Percentiles rank a stretch among this genome's conserved stretches.
These are phyloP conservation scores for Heteromurus nitidus DNA, from an alignment of 2,888 invertebrate species.

Conservation along the genomic window DNA sequence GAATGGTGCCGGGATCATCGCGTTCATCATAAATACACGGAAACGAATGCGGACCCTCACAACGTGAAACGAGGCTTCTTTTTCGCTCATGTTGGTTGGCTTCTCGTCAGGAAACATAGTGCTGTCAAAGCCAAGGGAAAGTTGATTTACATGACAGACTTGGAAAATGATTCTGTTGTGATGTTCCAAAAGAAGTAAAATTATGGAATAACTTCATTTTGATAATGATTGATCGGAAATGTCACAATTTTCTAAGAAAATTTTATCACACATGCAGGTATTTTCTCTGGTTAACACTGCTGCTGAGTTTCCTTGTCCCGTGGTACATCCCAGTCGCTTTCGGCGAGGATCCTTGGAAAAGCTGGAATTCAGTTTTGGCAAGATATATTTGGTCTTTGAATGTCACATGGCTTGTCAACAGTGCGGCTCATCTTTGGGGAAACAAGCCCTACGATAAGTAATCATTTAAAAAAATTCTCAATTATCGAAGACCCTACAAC, in stretches of 20 bases:
- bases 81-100: slow-evolving; percentile 97
- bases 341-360: slow-evolving; percentile 83
- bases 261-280: slow-evolving; percentile 77
- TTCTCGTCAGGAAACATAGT: slow-evolving; percentile 91
- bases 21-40: slow-evolving; percentile 92
- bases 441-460: slow-evolving; percentile 91
- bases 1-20: slow-evolving; percentile 81
- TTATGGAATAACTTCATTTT: not conserved
- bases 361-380: slow-evolving; percentile 87
- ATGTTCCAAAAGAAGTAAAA: slow-evolving; percentile 82
- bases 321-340: slow-evolving; percentile 86
- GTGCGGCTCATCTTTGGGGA: slow-evolving; percentile 80
- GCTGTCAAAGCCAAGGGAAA: slow-evolving; percentile 91
- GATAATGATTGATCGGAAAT: not conserved
- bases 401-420: slow-evolving; percentile 43
- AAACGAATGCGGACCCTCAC: slow-evolving; percentile 95
- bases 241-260: not conserved
- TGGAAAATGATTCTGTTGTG: slow-evolving; percentile 86
- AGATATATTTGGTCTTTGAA: slow-evolving; percentile 20
- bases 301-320: slow-evolving; percentile 88
- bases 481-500: no score
- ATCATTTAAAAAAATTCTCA: no score
- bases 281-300: slow-evolving; percentile 85
- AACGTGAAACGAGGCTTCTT: slow-evolving; percentile 93
- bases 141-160: slow-evolving; percentile 87